Conservation (phyloP, 23 tunicate species). For the Trididemnum nubilum region DNA sequence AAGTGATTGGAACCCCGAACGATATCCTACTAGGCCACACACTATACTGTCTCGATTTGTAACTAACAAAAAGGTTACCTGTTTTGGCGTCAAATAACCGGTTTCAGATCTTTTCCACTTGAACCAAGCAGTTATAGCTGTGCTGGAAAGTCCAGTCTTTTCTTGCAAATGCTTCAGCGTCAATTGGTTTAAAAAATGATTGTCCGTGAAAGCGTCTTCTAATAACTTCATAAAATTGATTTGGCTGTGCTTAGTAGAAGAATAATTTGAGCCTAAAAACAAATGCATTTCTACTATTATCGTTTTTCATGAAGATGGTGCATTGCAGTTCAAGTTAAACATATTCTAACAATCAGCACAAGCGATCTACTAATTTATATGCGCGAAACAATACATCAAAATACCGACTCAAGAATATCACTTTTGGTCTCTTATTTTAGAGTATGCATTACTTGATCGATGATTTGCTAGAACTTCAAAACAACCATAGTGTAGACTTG, state of each 20-base stretch:
- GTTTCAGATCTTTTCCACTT: conserved; percentile 13
- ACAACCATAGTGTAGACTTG: no score
- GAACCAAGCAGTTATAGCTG: background rate
- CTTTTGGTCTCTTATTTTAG: background rate
- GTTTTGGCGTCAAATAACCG: conserved; percentile 5
- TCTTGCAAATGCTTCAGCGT: background rate
- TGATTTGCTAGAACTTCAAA: no score
- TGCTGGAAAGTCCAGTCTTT: conserved; percentile 14
- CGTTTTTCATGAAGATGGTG: background rate
- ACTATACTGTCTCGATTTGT: background rate
- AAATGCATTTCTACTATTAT: background rate
- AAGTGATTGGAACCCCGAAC: no score
- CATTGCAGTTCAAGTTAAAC: background rate
- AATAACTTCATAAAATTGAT: conserved; percentile 7
- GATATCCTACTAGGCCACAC: no score
- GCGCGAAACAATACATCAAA: background rate
- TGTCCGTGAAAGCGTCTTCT: background rate
- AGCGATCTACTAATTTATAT: background rate
- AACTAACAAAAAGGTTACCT: background rate
- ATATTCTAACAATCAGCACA: background rate
- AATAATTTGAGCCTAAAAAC: conserved; percentile 6
- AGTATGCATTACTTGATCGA: no score
- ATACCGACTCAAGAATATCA: background rate
- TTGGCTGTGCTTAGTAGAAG: background rate
- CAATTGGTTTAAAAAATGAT: background rate